Base-by-base conservation (phyloP, 2,888 invertebrate genomes). In the Aphidius colemani region DNA sequence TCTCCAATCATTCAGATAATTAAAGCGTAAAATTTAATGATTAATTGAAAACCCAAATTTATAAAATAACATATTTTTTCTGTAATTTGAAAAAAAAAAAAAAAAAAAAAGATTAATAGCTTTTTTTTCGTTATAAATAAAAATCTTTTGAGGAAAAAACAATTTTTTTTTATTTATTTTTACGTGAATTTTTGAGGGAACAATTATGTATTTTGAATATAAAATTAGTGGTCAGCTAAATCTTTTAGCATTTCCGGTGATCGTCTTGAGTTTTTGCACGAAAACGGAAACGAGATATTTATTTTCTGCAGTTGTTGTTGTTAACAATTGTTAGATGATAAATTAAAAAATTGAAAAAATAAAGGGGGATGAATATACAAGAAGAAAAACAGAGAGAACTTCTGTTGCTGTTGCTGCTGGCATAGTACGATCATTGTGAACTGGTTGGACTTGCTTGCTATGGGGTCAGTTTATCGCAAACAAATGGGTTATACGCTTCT, bases 381-480 rank as follows among this genome's bases (percentile, higher is more conserved):
- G 64, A 41, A 57, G 53, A 49, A 61, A 60, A 57, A 45, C 39
- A 61, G 59, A 40, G 64, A 60, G 66, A 67, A 48, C 57, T 70
- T 61, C 67, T 68, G 74, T 70, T 71, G 69, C 30, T 30, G 30
- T 30, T 30, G 5, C 30, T 30, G 30, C 30, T 30, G 30, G 30
- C 30, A 30, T 5, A 30, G 30, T 30, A 30, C 67, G 73, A 66
- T 71, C 68, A 71, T 68, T 68, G 70, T 65, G 70, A 75, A 78
- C 79, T 79, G 78, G 79, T 78, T 72, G 68, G 77, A 78, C 78
- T 77, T 75, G 30, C 30, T 30, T 30, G 78, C 77, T 76, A 69
- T 76, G 76, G 77, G 78, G 79, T 79, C 79, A 79, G 77, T 80
- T 80, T 80, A 80, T 80, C 78, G 78, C 79, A 79, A 79, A 80